Evolutionary conservation across 2,797 vertebrate genomes (phyloP).

Genomic region (Arremon aurantiirostris): DNA sequence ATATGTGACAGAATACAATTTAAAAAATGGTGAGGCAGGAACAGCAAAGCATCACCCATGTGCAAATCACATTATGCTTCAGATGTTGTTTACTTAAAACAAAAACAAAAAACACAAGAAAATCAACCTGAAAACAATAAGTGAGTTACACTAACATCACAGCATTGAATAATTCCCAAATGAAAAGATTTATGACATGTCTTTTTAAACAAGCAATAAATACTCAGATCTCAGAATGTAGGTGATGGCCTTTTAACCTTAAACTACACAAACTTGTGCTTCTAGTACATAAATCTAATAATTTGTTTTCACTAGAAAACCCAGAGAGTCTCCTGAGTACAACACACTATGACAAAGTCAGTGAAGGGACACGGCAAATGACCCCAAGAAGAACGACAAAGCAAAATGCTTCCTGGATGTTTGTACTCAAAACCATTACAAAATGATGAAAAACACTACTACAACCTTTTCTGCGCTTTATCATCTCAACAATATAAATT

Average conservation of each 20-base stretch:
- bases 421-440: slow-evolving; percentile 3
- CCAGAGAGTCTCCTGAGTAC: background rate
- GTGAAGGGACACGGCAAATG: background rate
- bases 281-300: background rate
- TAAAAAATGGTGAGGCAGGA: background rate
- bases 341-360: background rate
- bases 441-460: background rate
- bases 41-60: background rate
- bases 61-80: background rate
- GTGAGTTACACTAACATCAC: background rate
- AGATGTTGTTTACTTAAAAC: background rate
- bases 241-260: slow-evolving; percentile 8
- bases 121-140: background rate
- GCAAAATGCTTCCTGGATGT: background rate
- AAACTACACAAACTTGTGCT: background rate
- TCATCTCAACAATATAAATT: background rate
- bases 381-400: background rate
- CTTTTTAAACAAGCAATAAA: slow-evolving; percentile 24
- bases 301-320: slow-evolving; percentile 14
- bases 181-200: background rate
- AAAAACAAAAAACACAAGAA: background rate
- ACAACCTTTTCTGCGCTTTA: slow-evolving; percentile 5
- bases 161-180: background rate
- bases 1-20: background rate
- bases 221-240: background rate